phyloP scores from a whole-genome alignment of 2,797 vertebrate genomes.

The Rhabdophis nuchalis region DNA sequence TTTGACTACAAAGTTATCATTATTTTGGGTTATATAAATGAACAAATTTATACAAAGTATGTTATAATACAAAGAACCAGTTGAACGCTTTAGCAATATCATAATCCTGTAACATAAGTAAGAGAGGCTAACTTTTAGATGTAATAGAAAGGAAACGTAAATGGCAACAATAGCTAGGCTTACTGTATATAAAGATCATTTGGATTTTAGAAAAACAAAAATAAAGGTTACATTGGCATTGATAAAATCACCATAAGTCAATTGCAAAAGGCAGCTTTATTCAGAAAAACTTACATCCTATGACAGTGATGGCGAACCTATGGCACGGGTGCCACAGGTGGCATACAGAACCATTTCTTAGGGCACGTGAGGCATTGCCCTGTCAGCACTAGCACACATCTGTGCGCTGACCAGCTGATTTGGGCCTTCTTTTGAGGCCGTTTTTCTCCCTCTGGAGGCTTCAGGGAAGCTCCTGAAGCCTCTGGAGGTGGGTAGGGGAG shows the following conservation, averaged over 20 bases:
- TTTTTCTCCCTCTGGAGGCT: too few species aligned
- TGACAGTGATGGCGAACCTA: too few species aligned
- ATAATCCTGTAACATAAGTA: neutral
- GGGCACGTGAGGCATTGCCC: too few species aligned
- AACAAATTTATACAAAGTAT: neutral
- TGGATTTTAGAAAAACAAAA: neutral
- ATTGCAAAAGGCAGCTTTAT: neutral
- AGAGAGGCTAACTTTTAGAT: neutral
- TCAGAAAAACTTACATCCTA: neutral
- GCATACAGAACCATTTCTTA: too few species aligned
- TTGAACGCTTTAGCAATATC: neutral
- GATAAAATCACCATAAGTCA: neutral
- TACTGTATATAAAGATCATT: neutral
- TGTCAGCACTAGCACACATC: too few species aligned
- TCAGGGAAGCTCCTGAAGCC: too few species aligned
- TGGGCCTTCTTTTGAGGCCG: too few species aligned
- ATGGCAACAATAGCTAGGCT: neutral
- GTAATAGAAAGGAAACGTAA: neutral
- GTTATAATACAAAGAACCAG: neutral
- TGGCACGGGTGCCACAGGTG: too few species aligned
- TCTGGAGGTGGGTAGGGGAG: too few species aligned
- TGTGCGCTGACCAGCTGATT: too few species aligned
- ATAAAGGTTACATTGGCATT: neutral
- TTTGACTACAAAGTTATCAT: neutral
- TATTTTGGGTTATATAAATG: neutral